These are phyloP conservation scores for Drosophila sechellia DNA, from an alignment of 1,140 invertebrate species.

Conservation along the genomic window DNA sequence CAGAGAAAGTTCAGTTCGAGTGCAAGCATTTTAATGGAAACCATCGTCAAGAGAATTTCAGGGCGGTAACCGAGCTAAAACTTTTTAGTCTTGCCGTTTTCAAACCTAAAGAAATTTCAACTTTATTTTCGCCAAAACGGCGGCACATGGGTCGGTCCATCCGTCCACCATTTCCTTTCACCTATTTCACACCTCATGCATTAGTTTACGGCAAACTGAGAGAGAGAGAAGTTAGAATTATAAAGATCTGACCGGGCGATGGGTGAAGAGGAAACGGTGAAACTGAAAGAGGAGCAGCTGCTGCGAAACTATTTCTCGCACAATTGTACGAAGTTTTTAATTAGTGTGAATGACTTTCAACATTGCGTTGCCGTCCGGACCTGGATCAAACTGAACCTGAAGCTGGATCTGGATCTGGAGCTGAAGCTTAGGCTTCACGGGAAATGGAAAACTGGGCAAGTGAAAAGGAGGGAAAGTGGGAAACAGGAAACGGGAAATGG, in stretches of 20 bases:
- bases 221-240: slow-evolving; percentile 39
- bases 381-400: slow-evolving; percentile 21
- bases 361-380: slow-evolving; percentile 60
- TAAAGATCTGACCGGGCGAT: slow-evolving; percentile 43
- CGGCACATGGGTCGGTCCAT: background rate
- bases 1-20: background rate
- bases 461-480: background rate
- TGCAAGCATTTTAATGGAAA: background rate
- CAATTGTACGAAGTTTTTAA: slow-evolving; percentile 84
- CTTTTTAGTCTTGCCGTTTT: slow-evolving; percentile 35
- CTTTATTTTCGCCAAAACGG: slow-evolving; percentile 20
- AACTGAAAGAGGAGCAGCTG: slow-evolving; percentile 51
- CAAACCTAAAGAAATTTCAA: slow-evolving; percentile 22
- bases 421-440: slow-evolving; percentile 14
- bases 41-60: background rate
- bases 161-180: slow-evolving; percentile 1
- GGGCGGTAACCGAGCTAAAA: slow-evolving; percentile 6
- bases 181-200: slow-evolving; percentile 24
- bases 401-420: background rate
- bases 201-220: slow-evolving; percentile 8
- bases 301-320: slow-evolving; percentile 80
- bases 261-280: background rate
- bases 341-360: slow-evolving; percentile 84
- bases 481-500: slow-evolving; percentile 4
- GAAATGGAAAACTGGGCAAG: slow-evolving; percentile 4